These are phyloP conservation scores for Xenops minutus DNA, from an alignment of 2,797 vertebrate species.

Conservation along the genomic window DNA sequence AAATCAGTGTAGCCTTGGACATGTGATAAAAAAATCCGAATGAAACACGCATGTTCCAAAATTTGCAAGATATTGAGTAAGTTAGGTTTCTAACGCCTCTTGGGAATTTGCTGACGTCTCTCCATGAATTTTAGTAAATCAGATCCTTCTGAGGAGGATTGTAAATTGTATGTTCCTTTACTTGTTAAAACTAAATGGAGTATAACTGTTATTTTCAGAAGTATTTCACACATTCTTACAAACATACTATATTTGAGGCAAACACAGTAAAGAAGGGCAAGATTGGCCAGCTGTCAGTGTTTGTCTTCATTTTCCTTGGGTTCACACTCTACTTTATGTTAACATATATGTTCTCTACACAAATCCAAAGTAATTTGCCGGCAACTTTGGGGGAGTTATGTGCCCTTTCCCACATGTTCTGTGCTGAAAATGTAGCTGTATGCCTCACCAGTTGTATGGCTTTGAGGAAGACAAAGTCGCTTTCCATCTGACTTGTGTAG, in stretches of 20 bases:
- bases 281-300: conserved; percentile 64
- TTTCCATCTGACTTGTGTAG: neutral
- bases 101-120: neutral
- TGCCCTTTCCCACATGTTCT: conserved; percentile 30
- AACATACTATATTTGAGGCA: conserved; percentile 63
- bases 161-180: conserved; percentile 26
- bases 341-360: conserved; percentile 42
- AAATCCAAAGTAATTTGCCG: conserved; percentile 20
- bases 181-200: conserved; percentile 29
- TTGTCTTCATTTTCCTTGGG: conserved; percentile 56
- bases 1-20: neutral
- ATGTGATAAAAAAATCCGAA: rapidly evolving
- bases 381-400: neutral
- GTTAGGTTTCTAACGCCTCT: neutral
- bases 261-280: conserved; percentile 62
- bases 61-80: neutral
- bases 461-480: neutral
- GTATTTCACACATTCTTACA: conserved; percentile 59
- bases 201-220: conserved; percentile 58
- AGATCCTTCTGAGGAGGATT: neutral
- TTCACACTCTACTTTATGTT: conserved; percentile 50
- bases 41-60: neutral
- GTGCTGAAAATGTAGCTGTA: neutral
- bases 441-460: neutral
- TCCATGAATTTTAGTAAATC: neutral